Percentiles rank a stretch among this genome's conserved stretches.
Conservation (phyloP, 2,113 vertebrate species). For the Crotalus viridis region DNA sequence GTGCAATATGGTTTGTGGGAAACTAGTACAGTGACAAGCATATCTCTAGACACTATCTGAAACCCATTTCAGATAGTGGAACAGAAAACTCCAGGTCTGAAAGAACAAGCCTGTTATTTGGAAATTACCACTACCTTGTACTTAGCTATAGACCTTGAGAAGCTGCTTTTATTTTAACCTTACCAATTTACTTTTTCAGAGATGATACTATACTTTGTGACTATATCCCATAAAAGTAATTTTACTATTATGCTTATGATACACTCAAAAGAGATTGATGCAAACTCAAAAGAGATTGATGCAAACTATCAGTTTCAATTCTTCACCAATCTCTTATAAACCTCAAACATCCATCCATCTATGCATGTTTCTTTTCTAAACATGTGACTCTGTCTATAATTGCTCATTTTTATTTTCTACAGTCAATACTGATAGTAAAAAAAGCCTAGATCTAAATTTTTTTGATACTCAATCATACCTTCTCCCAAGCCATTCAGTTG, state of each 20-base stretch:
- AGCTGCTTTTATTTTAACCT: neutral
- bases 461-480: conserved; percentile 74
- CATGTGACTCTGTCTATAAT: neutral
- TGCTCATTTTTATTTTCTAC: neutral
- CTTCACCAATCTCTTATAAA: neutral
- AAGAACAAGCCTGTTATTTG: neutral
- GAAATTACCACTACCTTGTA: neutral
- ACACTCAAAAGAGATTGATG: neutral
- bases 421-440: neutral
- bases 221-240: neutral
- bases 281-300: neutral
- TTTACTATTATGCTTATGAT: neutral
- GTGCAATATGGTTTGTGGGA: neutral
- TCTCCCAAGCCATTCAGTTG: conserved; percentile 94
- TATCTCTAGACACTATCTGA: neutral
- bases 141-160: neutral
- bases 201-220: neutral
- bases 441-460: neutral
- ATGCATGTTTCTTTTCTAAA: neutral
- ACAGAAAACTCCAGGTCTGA: neutral
- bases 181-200: neutral
- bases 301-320: neutral
- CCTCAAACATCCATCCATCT: neutral
- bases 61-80: neutral
- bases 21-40: neutral